Conservation (phyloP, 1,140 invertebrate genomes). For the Chironomus tepperi region DNA sequence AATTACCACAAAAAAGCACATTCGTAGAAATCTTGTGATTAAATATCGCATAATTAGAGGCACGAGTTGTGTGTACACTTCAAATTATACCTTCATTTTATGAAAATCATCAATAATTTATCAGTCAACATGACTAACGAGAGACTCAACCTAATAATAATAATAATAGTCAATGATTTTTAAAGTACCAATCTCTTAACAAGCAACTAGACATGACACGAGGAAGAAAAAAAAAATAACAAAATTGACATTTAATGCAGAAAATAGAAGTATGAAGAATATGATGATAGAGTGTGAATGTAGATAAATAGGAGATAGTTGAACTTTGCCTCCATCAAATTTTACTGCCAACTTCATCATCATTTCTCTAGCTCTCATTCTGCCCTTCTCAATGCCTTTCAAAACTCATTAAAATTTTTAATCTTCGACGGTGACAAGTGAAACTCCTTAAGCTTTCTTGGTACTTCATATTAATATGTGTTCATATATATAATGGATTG, state of each 20-base stretch:
- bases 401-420: constrained; percentile 10
- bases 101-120: not conserved
- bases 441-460: not conserved
- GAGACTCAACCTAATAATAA: not conserved
- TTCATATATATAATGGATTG: no score
- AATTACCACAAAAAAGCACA: no score
- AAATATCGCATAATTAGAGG: no score
- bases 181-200: not conserved
- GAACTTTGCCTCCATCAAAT: not conserved
- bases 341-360: no score
- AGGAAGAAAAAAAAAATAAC: not conserved
- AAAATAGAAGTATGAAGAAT: not conserved
- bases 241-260: constrained; percentile 2
- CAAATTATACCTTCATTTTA: no score
- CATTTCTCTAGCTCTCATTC: not conserved
- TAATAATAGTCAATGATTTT: not conserved
- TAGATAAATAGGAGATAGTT: not conserved
- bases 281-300: not conserved
- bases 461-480: not conserved
- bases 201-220: not conserved
- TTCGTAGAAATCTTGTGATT: no score
- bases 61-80: no score
- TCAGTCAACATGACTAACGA: not conserved
- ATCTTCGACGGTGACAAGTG: constrained; percentile 5
- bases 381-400: not conserved